Evolutionary conservation across 2,797 vertebrate species (phyloP), one percentile per base, ranked within the genome.

Genomic region (Octomys mimax): DNA sequence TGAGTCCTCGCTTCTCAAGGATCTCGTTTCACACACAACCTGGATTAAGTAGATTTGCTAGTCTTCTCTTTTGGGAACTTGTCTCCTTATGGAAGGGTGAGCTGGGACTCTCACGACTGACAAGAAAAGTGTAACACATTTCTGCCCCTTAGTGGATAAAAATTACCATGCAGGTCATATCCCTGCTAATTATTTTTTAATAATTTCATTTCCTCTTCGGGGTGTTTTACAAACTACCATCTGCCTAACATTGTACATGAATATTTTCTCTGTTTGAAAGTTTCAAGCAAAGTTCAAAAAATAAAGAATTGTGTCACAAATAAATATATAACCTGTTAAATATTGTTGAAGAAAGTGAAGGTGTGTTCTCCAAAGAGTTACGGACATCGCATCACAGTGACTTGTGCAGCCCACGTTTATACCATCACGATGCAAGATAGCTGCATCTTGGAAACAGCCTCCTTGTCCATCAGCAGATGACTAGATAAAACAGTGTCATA

Each of bases 231-330:
- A 33, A 73, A 79, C n/a, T 70, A 36, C 68, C 7, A 79, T 71
- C 71, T 62, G 26, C 16, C 6, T 62, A 93, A 59, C 57, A 93
- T 78, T 31, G 21, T 16, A 75, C 13, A 62, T 52, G 61, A 57
- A 46, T 78, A 70, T 78, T 84, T 87, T 62, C 54, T 42, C 33
- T 79, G 11, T 19, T 66, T 83, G 39, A 91, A 82, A 24, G 42
- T 52, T 82, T 54, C 59, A 93, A 75, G 54, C 10, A 77, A 33
- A 5, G 9, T 64, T 78, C 49, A 31, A 83, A 83, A 89, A 94
- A 81, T 10, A 70, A 70, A 88, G 57, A 93, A 64, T 93, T 21
- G 78, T 89, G 16, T 77, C 61, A 10, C 12, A 94, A 68, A 75
- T 42, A 62, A 73, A 78, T 54, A 54, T 52, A 61, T 81, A 66